Base-by-base conservation (phyloP, 2,888 invertebrate species). In the Clivina fossor region DNA sequence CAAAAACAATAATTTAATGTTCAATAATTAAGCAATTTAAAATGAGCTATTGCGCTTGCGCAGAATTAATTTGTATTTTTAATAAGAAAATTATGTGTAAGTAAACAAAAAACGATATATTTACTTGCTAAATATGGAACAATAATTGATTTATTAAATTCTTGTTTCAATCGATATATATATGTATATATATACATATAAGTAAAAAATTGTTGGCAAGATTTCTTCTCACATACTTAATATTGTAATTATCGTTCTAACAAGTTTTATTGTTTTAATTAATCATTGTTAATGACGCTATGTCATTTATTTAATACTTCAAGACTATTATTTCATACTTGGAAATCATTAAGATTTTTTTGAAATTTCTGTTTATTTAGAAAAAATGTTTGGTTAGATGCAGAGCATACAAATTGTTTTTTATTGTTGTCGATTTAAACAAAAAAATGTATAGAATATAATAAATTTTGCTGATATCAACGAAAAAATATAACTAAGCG, bases 141-240 rank as follows among this genome's bases (percentile, higher is more conserved):
- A 38, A 18, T 49, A 49, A 49, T 26, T 49, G 49, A 49, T 49
- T 49, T 37, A 49, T 49, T 49, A 49, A 49, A 49, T 49, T 49
- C 49, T 38, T 49, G 18, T 13, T 16, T n/a, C n/a, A n/a, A n/a
- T n/a, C n/a, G n/a, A n/a, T n/a, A n/a, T n/a, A n/a, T n/a, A n/a
- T n/a, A n/a, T n/a, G n/a, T n/a, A n/a, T n/a, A n/a, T n/a, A n/a
- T n/a, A n/a, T n/a, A n/a, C n/a, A n/a, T n/a, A n/a, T n/a, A 3
- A 9, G 11, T 37, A 8, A 37, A 49, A 49, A 48, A 48, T 13
- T 48, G n/a, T 26, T 20, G n/a, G 16, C 30, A 26, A n/a, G 18
- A 38, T 49, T 49, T 49, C 49, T 49, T 49, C 26, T 26, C 49
- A 49, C 38, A 49, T 37, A 49, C 32, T 38, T 28, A 49, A 38